phyloP scores from a whole-genome alignment of 2,113 vertebrate genomes.

The Oceanodroma tethys region DNA sequence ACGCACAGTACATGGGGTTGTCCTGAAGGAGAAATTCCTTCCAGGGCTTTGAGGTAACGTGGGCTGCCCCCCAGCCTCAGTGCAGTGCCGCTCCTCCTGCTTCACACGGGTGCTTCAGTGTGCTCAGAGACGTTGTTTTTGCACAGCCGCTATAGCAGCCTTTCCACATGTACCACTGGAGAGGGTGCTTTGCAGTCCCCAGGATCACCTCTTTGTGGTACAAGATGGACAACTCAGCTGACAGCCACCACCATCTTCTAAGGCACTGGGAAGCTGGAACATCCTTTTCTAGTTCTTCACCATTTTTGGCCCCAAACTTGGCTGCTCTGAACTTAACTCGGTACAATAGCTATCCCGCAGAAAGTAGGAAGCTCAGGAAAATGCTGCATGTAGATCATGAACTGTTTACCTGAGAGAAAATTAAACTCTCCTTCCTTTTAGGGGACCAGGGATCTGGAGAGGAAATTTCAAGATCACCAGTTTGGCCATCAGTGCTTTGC shows the following conservation, averaged over 20 bases:
- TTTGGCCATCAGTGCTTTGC: neutral
- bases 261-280: neutral
- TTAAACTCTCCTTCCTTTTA: neutral
- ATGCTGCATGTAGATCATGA: neutral
- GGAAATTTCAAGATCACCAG: neutral
- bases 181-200: neutral
- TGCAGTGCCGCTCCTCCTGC: neutral
- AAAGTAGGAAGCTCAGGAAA: neutral
- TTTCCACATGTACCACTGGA: neutral
- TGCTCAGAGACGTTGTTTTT: neutral
- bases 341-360: neutral
- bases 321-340: fast-evolving
- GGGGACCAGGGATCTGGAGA: neutral
- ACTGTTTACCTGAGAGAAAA: neutral
- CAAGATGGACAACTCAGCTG: neutral
- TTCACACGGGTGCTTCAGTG: neutral
- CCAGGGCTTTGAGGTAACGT: neutral
- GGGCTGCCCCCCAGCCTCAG: neutral
- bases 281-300: neutral
- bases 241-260: neutral
- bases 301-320: neutral
- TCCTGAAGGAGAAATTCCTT: neutral
- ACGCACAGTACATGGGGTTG: fast-evolving
- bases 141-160: fast-evolving
- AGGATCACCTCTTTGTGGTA: neutral